Evolutionary conservation across 1,140 invertebrate species (phyloP), one percentile per base, ranked within the genome.

Genomic region (Pararge aegeria): DNA sequence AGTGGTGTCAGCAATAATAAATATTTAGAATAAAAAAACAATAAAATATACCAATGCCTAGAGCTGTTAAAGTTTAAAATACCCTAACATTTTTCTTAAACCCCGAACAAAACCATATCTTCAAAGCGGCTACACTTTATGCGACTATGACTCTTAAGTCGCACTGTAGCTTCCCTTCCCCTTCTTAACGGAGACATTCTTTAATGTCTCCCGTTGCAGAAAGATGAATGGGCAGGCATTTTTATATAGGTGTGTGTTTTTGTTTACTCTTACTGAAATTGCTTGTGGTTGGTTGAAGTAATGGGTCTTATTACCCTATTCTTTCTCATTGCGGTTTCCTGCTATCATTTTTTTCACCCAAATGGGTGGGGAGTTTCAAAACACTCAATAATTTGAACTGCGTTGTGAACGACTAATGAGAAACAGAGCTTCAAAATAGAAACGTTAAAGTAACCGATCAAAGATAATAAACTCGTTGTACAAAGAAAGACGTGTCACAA

Each of bases 211-310:
- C 69, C 75, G 75, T 81, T 86, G 76, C 73, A 82, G 83, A 87
- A 86, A 89, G 86, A 89, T 80, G 83, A 84, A 89, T 89, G 82
- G 80, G 73, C 74, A 79, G 54, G 78, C 80, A 86, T 89, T 87
- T 88, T 83, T 87, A 80, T 80, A 80, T 77, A 83, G 70, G 75
- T 76, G 77, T 85, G 75, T 87, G 78, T 84, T 83, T 83, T 84
- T 87, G 75, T 83, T 80, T 80, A 78, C 69, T 70, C 73, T 70
- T 72, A 77, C 70, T 78, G 58, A 78, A 81, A 83, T 77, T 78
- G 73, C 73, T 75, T 87, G 83, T 69, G 83, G 83, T 87, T 82
- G 76, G 75, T 72, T 68, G 73, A 75, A 68, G 63, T 80, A 79
- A 87, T 82, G 68, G 70, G 63, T 75, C 71, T 74, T 80, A 78